Evolutionary conservation across 2,797 vertebrate genomes (phyloP).

Genomic region (Falco cherrug): DNA sequence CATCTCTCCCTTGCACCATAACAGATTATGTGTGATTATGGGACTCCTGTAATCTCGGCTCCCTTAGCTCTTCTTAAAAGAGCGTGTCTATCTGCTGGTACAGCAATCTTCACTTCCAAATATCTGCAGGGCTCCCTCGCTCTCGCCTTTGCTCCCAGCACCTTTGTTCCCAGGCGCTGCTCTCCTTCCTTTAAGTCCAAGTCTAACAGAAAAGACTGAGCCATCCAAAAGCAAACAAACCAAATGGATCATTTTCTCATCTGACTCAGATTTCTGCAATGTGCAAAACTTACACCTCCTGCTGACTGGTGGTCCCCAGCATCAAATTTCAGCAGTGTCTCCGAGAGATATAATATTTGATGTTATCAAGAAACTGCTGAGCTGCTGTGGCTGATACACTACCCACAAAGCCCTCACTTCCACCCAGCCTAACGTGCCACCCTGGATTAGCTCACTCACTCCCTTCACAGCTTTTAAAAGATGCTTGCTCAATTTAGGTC

Average conservation of each 20-base stretch:
- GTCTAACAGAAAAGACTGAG: neutral
- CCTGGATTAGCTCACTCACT: neutral
- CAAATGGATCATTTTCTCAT: neutral
- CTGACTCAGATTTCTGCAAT: neutral
- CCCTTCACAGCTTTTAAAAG: neutral
- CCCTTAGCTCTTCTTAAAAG: neutral
- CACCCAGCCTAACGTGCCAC: neutral
- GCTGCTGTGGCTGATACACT: neutral
- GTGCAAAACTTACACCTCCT: neutral
- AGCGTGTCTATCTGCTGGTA: neutral
- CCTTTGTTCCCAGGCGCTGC: neutral
- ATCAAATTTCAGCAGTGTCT: neutral
- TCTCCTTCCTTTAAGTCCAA: neutral
- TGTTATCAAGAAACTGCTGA: conserved; percentile 28
- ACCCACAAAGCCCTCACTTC: neutral
- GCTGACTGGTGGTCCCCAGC: neutral
- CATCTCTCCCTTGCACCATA: neutral
- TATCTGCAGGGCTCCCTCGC: neutral
- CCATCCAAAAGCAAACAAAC: neutral
- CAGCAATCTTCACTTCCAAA: neutral
- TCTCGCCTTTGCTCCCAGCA: neutral
- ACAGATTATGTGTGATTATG: neutral
- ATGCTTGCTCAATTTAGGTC: neutral
- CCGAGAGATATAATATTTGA: neutral
- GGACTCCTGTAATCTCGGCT: neutral